Conservation (phyloP, 2,888 invertebrate genomes). For the Eristalis intricaria region DNA sequence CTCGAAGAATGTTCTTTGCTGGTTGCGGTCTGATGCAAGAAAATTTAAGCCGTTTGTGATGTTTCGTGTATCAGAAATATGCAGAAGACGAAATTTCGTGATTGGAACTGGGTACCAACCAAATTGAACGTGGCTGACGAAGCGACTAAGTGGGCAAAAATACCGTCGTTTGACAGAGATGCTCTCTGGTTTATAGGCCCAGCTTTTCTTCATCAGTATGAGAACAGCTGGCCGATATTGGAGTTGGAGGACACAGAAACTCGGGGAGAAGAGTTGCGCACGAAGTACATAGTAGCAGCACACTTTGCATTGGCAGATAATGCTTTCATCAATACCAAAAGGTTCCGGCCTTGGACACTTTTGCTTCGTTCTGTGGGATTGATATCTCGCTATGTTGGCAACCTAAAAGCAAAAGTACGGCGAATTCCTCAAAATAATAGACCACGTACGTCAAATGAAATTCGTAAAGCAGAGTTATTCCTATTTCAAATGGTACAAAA, state of each 20-base stretch:
- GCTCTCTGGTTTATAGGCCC: neutral
- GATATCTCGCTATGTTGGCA: neutral
- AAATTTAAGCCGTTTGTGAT: neutral
- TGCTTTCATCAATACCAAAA: neutral
- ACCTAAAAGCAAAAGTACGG: neutral
- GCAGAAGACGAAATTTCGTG: neutral
- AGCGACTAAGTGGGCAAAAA: neutral
- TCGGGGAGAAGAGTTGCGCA: neutral
- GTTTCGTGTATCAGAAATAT: neutral
- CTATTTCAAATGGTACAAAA: neutral
- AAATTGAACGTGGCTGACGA: neutral
- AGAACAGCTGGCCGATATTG: neutral
- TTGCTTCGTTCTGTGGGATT: neutral
- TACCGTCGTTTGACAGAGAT: neutral
- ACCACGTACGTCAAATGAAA: neutral
- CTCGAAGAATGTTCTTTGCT: conserved; percentile 5
- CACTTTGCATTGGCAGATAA: neutral
- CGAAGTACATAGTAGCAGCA: neutral
- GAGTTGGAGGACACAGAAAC: neutral
- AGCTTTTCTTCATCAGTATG: neutral
- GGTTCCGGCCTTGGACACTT: neutral
- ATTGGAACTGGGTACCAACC: neutral
- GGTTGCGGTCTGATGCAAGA: conserved; percentile 9
- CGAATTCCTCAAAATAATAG: neutral
- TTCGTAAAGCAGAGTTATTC: neutral